phyloP scores from a whole-genome alignment of 1,140 invertebrate genomes.

The Drosophila suzukii region DNA sequence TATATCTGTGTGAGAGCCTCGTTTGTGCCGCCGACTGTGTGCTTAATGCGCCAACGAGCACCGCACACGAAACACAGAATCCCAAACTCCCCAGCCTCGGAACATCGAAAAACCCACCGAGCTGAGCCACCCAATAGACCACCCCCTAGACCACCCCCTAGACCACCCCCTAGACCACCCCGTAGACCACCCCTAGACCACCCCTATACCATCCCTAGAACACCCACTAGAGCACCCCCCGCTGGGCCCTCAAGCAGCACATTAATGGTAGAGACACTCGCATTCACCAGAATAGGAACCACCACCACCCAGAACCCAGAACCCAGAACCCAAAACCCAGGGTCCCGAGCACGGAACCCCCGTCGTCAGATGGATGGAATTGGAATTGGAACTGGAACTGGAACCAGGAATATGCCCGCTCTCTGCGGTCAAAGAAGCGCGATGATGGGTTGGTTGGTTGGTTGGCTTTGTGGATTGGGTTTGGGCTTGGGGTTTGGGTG shows the following conservation, averaged over 20 bases:
- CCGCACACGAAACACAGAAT: slow-evolving; percentile 64
- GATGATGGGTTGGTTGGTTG: neutral
- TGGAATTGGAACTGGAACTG: neutral
- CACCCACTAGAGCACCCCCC: slow-evolving; percentile 9
- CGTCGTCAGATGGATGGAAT: slow-evolving; percentile 8
- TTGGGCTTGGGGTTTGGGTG: neutral
- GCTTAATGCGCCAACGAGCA: slow-evolving; percentile 76
- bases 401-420: slow-evolving; percentile 21
- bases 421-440: slow-evolving; percentile 38
- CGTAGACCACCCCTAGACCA: neutral
- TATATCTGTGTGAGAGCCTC: slow-evolving; percentile 13
- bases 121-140: slow-evolving; percentile 17
- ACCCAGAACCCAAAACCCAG: too few relatives aligned
- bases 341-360: slow-evolving; percentile 1
- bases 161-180: neutral
- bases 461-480: neutral
- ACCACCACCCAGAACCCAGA: slow-evolving; percentile 3
- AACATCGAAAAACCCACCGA: neutral
- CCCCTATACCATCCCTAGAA: slow-evolving; percentile 1
- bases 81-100: slow-evolving; percentile 36
- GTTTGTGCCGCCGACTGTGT: slow-evolving; percentile 27
- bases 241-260: slow-evolving; percentile 63
- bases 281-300: slow-evolving; percentile 28
- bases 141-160: neutral
- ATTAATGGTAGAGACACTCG: slow-evolving; percentile 64